phyloP scores from a whole-genome alignment of 2,888 invertebrate genomes.

The Eristalinus aeneus region DNA sequence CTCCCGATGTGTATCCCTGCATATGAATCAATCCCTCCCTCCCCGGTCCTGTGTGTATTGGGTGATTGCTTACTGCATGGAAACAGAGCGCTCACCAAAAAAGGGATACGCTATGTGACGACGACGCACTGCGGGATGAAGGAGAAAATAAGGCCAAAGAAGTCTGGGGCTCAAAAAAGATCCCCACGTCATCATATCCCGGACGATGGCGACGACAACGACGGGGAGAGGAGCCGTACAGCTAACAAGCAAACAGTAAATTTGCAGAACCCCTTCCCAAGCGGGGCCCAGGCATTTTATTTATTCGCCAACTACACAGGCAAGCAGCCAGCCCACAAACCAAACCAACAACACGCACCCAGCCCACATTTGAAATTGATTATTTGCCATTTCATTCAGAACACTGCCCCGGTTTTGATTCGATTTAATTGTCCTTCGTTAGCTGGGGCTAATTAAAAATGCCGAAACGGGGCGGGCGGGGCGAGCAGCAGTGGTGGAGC shows the following conservation, averaged over 20 bases:
- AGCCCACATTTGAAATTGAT: constrained; percentile 66
- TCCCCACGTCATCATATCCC: constrained; percentile 45
- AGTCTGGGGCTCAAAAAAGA: constrained; percentile 31
- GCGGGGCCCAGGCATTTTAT: constrained; percentile 30
- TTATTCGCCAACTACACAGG: constrained; percentile 17
- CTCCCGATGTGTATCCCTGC: constrained; percentile 36
- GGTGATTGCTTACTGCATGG: not conserved
- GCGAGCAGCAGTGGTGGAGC: not conserved
- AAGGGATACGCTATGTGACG: not conserved
- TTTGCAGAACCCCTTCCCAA: constrained; percentile 20
- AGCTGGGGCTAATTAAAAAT: constrained; percentile 67
- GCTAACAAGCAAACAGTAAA: constrained; percentile 59
- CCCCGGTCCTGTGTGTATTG: not conserved
- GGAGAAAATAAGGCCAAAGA: not conserved
- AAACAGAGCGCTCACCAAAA: not conserved
- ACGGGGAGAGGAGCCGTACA: constrained; percentile 7
- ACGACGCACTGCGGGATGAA: not conserved
- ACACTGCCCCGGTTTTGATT: constrained; percentile 52
- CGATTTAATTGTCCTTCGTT: constrained; percentile 69
- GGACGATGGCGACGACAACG: not conserved
- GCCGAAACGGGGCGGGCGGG: constrained; percentile 8
- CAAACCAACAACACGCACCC: constrained; percentile 29
- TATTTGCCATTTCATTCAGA: constrained; percentile 65
- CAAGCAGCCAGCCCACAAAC: constrained; percentile 13
- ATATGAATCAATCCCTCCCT: constrained; percentile 46